phyloP scores from a whole-genome alignment of 1,140 invertebrate species.

The Leptinotarsa texana region DNA sequence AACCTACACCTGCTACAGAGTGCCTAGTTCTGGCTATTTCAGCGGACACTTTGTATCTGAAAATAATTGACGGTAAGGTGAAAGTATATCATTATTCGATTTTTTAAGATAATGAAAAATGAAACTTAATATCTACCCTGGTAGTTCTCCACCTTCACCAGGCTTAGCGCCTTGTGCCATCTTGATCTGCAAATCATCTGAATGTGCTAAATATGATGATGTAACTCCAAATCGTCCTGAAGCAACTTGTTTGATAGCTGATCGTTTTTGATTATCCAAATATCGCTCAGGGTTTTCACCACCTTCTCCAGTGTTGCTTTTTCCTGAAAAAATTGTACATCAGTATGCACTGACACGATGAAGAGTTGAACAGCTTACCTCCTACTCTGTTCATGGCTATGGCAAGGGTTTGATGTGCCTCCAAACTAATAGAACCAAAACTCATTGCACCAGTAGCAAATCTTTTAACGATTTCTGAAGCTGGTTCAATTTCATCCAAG shows the following conservation, averaged over 20 bases:
- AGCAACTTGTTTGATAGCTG: constrained; percentile 91
- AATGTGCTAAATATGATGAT: constrained; percentile 93
- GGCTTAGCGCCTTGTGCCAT: constrained; percentile 99
- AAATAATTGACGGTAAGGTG: not conserved
- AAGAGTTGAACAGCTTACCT: constrained; percentile 62
- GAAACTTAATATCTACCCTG: constrained; percentile 68
- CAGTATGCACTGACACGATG: not conserved
- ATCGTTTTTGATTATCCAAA: constrained; percentile 74
- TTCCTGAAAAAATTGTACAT: constrained; percentile 63
- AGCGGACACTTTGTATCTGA: constrained; percentile 71
- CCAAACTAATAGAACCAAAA: constrained; percentile 90
- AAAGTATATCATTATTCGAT: no score
- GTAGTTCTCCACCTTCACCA: constrained; percentile 93
- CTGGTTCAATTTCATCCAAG: constrained; percentile 88
- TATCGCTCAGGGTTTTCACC: constrained; percentile 89
- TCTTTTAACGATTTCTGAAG: constrained; percentile 93
- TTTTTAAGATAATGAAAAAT: not conserved
- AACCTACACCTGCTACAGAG: constrained; percentile 95
- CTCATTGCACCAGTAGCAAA: constrained; percentile 84
- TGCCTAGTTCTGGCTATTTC: constrained; percentile 95
- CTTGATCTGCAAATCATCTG: constrained; percentile 96
- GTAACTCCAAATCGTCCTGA: constrained; percentile 98
- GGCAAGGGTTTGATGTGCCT: constrained; percentile 93
- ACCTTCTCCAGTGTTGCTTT: constrained; percentile 97
- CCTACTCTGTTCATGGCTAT: constrained; percentile 91